Percentiles rank a stretch among this genome's conserved stretches.
Evolutionary conservation across 2,888 invertebrate species (phyloP).

Genomic region (Leucophora obtusa): DNA sequence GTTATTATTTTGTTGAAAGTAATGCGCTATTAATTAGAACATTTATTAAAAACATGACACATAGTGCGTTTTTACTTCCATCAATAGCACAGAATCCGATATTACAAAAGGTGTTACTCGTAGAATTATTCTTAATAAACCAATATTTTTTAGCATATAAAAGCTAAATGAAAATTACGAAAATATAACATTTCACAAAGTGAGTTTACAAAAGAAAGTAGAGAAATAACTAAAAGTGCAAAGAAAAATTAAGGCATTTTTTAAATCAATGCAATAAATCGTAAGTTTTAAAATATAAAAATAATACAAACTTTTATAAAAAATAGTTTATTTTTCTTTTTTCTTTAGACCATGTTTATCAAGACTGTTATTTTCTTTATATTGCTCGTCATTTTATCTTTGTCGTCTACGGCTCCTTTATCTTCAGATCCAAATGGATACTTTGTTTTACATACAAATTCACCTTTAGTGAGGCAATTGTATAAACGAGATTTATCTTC

Average conservation of each 20-base stretch:
- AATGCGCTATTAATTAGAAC: slow-evolving; percentile 28
- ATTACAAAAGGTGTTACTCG: slow-evolving; percentile 60
- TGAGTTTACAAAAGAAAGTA: slow-evolving; percentile 39
- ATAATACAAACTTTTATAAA: no score
- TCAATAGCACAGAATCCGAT: slow-evolving; percentile 3
- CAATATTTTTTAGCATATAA: slow-evolving; percentile 48
- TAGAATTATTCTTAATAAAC: slow-evolving; percentile 9
- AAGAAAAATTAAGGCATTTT: slow-evolving; percentile 3
- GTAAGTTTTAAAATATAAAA: not conserved
- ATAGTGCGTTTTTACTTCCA: slow-evolving; percentile 45
- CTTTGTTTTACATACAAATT: not conserved
- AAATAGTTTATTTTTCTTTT: not conserved
- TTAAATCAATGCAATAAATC: not conserved
- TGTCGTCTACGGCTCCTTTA: slow-evolving; percentile 1
- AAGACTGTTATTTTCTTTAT: not conserved
- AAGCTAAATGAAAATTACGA: slow-evolving; percentile 41
- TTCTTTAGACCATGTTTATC: slow-evolving; percentile 4
- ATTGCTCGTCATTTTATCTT: not conserved
- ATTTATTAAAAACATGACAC: slow-evolving; percentile 35
- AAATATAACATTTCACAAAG: slow-evolving; percentile 29
- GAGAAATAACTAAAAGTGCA: not conserved
- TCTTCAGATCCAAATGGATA: not conserved
- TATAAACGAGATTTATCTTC: slow-evolving; percentile 45
- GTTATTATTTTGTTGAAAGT: not conserved
- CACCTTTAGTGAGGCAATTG: slow-evolving; percentile 14